These are phyloP conservation scores for Homalodisca vitripennis DNA, from an alignment of 1,140 invertebrate species.

Conservation along the genomic window DNA sequence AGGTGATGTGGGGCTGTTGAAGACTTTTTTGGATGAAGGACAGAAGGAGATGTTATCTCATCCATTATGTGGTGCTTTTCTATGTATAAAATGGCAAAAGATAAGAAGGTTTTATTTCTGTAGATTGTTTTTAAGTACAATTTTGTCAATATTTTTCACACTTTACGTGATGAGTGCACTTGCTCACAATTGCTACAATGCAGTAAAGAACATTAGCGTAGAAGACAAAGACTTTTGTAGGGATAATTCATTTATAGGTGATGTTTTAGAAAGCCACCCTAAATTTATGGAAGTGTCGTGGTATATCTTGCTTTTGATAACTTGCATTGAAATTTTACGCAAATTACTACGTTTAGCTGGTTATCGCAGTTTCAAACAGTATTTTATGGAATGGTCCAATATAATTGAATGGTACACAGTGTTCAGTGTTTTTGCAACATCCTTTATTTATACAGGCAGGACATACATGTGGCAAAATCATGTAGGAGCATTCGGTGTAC, in stretches of 20 bases:
- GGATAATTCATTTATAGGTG: conserved; percentile 69
- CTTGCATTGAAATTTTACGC: conserved; percentile 70
- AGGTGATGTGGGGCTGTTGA: conserved; percentile 76
- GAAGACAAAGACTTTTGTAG: conserved; percentile 55
- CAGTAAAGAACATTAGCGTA: conserved; percentile 52
- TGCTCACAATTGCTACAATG: conserved; percentile 76
- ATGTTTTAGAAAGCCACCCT: conserved; percentile 67
- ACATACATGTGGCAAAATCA: conserved; percentile 81
- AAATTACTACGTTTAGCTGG: conserved; percentile 75
- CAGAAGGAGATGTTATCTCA: conserved; percentile 80
- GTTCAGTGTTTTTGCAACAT: conserved; percentile 75
- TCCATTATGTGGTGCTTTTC: conserved; percentile 78
- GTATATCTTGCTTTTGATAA: conserved; percentile 71
- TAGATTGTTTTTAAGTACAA: conserved; percentile 72
- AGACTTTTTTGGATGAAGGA: conserved; percentile 78
- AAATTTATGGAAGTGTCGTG: conserved; percentile 73
- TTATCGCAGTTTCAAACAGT: conserved; percentile 71
- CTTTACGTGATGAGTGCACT: conserved; percentile 73
- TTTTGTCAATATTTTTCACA: conserved; percentile 75
- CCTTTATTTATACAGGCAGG: conserved; percentile 70
- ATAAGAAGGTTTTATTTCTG: conserved; percentile 85
- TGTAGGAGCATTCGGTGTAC: conserved; percentile 76
- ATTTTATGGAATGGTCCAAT: conserved; percentile 78
- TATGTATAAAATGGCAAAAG: conserved; percentile 85
- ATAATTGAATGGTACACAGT: conserved; percentile 84